Percentiles rank a stretch among this genome's conserved stretches.
Conservation (phyloP, 2,797 vertebrate species). For the Hyperoplus immaculatus region DNA sequence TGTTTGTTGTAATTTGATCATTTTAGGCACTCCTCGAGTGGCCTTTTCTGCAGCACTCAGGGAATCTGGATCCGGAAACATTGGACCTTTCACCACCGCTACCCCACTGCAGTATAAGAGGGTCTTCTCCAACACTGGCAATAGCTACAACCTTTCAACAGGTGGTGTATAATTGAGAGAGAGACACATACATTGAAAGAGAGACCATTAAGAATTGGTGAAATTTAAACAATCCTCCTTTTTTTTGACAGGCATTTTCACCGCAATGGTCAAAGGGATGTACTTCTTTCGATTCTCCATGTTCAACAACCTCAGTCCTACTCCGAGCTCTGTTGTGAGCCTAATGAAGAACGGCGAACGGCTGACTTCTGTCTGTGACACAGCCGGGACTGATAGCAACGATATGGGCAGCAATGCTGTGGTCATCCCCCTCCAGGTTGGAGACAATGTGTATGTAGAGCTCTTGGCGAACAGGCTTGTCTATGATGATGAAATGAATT, state of each 20-base stretch:
- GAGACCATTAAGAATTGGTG: neutral
- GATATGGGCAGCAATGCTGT: conserved; percentile 71
- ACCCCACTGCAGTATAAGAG: conserved; percentile 57
- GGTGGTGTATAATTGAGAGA: conserved; percentile 22
- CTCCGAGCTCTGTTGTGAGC: conserved; percentile 59
- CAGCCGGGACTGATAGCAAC: neutral
- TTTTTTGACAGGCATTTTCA: conserved; percentile 61
- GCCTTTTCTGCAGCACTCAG: conserved; percentile 67
- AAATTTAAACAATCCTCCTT: neutral
- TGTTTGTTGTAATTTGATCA: conserved; percentile 6
- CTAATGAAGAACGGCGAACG: conserved; percentile 62
- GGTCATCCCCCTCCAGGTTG: conserved; percentile 66
- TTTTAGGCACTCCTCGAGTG: conserved; percentile 38
- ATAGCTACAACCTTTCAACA: conserved; percentile 68
- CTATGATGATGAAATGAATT: conserved; percentile 49
- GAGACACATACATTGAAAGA: too few species aligned
- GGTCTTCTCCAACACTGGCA: conserved; percentile 67
- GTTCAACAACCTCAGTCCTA: conserved; percentile 56
- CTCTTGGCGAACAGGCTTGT: conserved; percentile 42
- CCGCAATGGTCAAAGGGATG: conserved; percentile 58
- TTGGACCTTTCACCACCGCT: conserved; percentile 47
- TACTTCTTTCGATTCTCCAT: conserved; percentile 73
- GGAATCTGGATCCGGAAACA: conserved; percentile 50
- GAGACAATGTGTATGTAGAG: conserved; percentile 66
- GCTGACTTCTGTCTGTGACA: conserved; percentile 65